phyloP scores from a whole-genome alignment of 2,888 invertebrate species.

The Eupeodes luniger region DNA sequence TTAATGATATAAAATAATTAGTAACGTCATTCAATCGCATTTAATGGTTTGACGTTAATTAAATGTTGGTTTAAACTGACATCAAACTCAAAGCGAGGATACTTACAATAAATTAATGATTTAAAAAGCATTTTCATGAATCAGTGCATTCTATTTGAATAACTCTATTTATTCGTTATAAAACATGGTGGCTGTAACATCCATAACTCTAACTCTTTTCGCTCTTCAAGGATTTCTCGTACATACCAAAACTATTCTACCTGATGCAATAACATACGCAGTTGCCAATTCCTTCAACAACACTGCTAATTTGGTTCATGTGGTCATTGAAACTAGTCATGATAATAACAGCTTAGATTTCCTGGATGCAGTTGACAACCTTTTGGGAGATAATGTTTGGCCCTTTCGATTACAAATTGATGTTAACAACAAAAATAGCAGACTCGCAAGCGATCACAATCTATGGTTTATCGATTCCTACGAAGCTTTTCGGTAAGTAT shows the following conservation, averaged over 20 bases:
- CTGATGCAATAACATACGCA: constrained; percentile 5
- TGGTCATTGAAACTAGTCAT: constrained; percentile 6
- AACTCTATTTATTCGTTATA: no score
- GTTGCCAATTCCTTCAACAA: neutral
- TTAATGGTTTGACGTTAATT: no score
- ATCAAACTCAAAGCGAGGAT: no score
- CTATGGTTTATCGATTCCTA: constrained; percentile 19
- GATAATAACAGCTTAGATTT: neutral
- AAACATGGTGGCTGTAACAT: no score
- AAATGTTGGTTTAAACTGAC: no score
- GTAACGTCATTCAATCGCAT: no score
- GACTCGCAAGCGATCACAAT: constrained; percentile 1
- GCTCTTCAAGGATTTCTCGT: neutral
- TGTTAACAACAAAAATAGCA: neutral
- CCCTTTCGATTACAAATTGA: neutral
- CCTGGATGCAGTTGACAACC: constrained; percentile 8
- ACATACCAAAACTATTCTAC: neutral
- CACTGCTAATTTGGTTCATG: neutral
- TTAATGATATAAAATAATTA: no score
- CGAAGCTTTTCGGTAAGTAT: constrained; percentile 20
- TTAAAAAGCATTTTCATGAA: no score
- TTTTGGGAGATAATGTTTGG: neutral
- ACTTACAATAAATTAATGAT: no score
- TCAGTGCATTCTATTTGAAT: no score
- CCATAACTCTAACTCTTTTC: neutral